Evolutionary conservation across 2,797 vertebrate genomes (phyloP), one percentile per base, ranked within the genome.

Genomic region (Cossypha heuglini): DNA sequence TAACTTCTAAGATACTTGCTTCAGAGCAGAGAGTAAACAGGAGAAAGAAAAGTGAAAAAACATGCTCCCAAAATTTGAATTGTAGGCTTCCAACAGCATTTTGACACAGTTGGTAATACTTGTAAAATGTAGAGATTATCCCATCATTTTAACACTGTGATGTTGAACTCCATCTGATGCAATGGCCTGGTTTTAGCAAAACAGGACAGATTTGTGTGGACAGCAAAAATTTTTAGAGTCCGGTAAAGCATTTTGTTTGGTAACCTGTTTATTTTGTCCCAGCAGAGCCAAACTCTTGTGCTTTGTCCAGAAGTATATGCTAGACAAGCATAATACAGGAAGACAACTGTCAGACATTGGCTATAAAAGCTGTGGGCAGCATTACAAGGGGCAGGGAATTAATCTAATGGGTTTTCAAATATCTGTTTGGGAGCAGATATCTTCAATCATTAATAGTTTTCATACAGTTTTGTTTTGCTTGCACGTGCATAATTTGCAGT

Each of bases 401-500:
- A 79, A 82, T 37, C 6, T 35, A 24, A 20, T 46, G 17, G 3
- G 29, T 83, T 76, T 88, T 71, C 57, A 74, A 77, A 73, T 20
- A 45, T 43, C 25, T 91, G 6, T 80, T 93, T 83, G 54, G 46
- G 51, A 86, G 29, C 15, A 82, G 25, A 5, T 73, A 61, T 42
- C 35, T 91, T 77, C 43, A 85, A 42, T 64, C 24, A 37, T 78
- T 74, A 71, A 25, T 37, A 63, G 28, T 17, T 71, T 87, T 40
- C 31, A 86, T 73, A 42, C 64, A 49, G 24, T 17, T 83, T 74
- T 67, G 24, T 59, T 91, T 84, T 77, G 9, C 14, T 62, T 94
- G 46, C 26, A 79, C 62, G n/a, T 42, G 20, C 28, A 58, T 74
- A 86, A 87, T 78, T 82, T 91, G 29, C 26, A 75, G 54, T 49